Percentiles rank a stretch among this genome's conserved stretches.
Conservation (phyloP, 2,797 vertebrate genomes). For the Vultur gryphus region DNA sequence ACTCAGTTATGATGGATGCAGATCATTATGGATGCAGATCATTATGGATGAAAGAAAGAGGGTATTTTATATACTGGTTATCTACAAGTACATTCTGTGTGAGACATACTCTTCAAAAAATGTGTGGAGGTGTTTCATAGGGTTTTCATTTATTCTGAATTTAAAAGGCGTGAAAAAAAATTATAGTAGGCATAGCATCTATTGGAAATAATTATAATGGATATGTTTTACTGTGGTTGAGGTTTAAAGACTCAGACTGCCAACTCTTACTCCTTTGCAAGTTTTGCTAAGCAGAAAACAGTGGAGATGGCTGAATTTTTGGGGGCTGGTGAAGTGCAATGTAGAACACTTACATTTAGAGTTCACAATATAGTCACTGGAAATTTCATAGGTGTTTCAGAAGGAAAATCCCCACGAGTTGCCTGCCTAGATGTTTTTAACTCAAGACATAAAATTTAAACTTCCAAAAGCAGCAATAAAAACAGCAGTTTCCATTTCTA, state of each 20-base stretch:
- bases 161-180: background rate
- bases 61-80: background rate
- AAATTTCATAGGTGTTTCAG: background rate
- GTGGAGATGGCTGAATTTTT: background rate
- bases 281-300: background rate
- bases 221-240: background rate
- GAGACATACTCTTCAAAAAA: background rate
- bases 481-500: background rate
- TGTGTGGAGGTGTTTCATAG: background rate
- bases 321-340: background rate
- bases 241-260: background rate
- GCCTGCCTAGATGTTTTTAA: background rate
- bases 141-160: slow-evolving; percentile 6
- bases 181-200: background rate
- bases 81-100: background rate
- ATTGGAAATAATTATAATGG: background rate
- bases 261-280: background rate
- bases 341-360: background rate
- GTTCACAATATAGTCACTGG: background rate
- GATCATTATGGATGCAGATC: background rate
- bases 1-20: background rate
- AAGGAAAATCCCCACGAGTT: background rate
- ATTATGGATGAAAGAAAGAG: background rate
- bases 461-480: background rate
- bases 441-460: background rate